Evolutionary conservation across 2,113 vertebrate genomes (phyloP), one percentile per base, ranked within the genome.

Genomic region (Gopherus flavomarginatus): DNA sequence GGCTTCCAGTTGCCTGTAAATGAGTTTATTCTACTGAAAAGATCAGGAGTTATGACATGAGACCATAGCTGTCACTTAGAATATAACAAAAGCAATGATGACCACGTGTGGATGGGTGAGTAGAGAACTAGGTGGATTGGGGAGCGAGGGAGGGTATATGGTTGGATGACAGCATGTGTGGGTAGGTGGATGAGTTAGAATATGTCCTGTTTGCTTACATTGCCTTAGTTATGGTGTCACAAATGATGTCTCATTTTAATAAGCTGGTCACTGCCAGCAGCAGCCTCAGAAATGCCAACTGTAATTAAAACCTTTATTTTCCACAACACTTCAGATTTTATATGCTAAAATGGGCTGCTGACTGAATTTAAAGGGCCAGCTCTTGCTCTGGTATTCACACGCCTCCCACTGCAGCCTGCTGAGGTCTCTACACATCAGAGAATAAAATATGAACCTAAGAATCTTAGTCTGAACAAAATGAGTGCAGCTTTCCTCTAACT

Each of bases 271-370:
- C 42, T 89, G 62, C 89, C 86, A 95, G 85, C 29, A 90, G 72
- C 9, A 50, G 54, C 75, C 53, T 92, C 81, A 90, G 59, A 92
- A 97, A 87, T 13, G 0, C 69, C 13, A 93, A 17, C 4, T 85
- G 54, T 17, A 94, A 96, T 93, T 79, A 87, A 94, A 93, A 95
- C 94, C 2, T 53, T 94, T 82, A 69, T 92, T 95, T 93, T 79
- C 75, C 86, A 82, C n/a, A 85, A 88, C 38, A 85, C 10, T 27
- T 44, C 86, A 2, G 65, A 75, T 96, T 95, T 94, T 81, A 87
- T 22, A 77, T 56, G 11, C 47, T 85, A 81, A 54, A 11, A 47
- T 9, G 2, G 3, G 27, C 59, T 35, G 79, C 22, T 31, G 77
- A 90, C 87, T 31, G 89, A 53, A 17, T 88, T 79, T 89, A 78